A percentile compares a stretch with the other conserved stretches of the same genome.
Conservation (phyloP, 2,888 invertebrate genomes). For the Apeira syringaria region DNA sequence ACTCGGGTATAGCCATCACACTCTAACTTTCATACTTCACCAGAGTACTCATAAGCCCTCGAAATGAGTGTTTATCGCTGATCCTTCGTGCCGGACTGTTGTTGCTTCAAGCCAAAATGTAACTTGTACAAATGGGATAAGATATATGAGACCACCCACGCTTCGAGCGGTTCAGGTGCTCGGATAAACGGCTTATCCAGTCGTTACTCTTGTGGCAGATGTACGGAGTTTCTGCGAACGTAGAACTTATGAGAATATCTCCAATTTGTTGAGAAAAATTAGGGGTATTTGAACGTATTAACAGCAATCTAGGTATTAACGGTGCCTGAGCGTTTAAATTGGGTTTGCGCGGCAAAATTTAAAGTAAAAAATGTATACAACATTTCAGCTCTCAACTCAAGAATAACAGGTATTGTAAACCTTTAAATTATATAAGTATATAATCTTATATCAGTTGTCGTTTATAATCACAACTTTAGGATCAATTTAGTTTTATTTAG, state of each 20-base stretch:
- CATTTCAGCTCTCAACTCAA: conserved; percentile 19
- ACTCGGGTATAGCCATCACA: conserved; percentile 54
- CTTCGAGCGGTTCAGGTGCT: conserved; percentile 60
- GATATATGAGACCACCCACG: conserved; percentile 35
- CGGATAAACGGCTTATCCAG: conserved; percentile 59
- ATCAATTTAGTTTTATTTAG: too few relatives aligned
- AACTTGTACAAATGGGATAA: conserved; percentile 48
- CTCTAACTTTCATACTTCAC: conserved; percentile 68
- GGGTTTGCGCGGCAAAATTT: background rate
- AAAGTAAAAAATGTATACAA: background rate
- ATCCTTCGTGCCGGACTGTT: conserved; percentile 61
- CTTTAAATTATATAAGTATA: too few relatives aligned
- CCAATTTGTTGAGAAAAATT: conserved; percentile 33
- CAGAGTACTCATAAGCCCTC: conserved; percentile 59
- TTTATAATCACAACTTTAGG: too few relatives aligned
- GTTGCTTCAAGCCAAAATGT: conserved; percentile 43
- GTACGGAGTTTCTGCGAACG: conserved; percentile 46
- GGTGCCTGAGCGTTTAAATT: conserved; percentile 17
- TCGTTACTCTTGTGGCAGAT: conserved; percentile 60
- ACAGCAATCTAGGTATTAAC: conserved; percentile 4
- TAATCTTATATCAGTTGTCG: too few relatives aligned
- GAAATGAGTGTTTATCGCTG: conserved; percentile 79
- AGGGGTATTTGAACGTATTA: conserved; percentile 14
- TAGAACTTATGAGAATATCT: conserved; percentile 54
- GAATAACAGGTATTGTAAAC: too few relatives aligned